phyloP scores from a whole-genome alignment of 2,113 vertebrate species.

The pig (Sus scrofa) region DNA sequence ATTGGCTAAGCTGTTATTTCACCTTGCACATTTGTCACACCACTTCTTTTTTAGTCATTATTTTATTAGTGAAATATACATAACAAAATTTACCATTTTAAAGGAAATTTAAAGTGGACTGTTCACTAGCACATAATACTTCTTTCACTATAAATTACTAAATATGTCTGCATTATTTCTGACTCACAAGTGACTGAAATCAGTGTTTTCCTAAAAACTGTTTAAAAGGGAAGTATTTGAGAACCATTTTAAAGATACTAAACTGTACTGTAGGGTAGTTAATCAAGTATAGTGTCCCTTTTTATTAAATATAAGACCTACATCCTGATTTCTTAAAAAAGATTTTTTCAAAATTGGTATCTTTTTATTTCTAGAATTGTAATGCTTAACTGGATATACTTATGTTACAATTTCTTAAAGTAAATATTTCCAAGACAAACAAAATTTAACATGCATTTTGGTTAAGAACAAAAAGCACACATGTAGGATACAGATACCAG shows the following conservation, averaged over 20 bases:
- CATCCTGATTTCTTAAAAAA: neutral
- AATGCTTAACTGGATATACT: neutral
- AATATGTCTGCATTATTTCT: neutral
- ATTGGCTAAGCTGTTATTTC: neutral
- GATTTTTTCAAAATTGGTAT: neutral
- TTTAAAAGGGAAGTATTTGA: neutral
- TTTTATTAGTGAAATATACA: neutral
- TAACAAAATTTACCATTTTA: neutral
- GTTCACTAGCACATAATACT: neutral
- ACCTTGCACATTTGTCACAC: neutral
- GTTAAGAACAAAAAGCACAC: neutral
- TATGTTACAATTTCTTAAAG: neutral
- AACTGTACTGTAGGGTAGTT: neutral
- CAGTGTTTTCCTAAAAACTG: neutral
- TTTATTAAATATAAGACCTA: constrained; percentile 11
- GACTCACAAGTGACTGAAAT: neutral
- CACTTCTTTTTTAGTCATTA: neutral
- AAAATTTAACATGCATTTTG: neutral
- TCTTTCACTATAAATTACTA: constrained; percentile 41
- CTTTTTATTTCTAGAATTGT: neutral
- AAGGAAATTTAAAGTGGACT: neutral
- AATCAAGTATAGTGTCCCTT: neutral
- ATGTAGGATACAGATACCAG: neutral
- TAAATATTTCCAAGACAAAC: neutral
- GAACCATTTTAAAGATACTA: neutral